Conservation (phyloP, 2,888 invertebrate species). For the Xiphydria camelus region DNA sequence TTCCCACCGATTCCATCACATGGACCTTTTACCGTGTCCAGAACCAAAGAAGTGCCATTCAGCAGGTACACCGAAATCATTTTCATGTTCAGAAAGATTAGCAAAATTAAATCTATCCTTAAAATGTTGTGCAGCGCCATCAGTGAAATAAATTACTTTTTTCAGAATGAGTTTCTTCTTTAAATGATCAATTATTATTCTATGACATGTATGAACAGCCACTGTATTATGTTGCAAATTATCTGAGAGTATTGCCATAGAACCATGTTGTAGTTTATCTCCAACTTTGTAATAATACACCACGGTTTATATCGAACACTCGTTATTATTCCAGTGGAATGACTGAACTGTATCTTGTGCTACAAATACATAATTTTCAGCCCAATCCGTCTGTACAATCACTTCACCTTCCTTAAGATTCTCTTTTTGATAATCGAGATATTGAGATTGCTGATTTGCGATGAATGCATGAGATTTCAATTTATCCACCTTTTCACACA, state of each 20-base stretch:
- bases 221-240: conserved; percentile 9
- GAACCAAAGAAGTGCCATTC: conserved; percentile 35
- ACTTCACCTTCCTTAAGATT: no score
- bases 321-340: conserved; percentile 10
- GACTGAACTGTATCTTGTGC: conserved; percentile 12
- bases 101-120: conserved; percentile 11
- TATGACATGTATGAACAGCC: conserved; percentile 6
- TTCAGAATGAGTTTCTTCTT: conserved; percentile 7
- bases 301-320: conserved; percentile 2
- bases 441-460: conserved; percentile 10
- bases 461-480: conserved; percentile 10
- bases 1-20: conserved; percentile 34
- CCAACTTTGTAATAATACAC: conserved; percentile 9
- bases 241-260: conserved; percentile 12
- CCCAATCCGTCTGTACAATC: conserved; percentile 4
- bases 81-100: conserved; percentile 11
- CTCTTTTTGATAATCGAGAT: no score
- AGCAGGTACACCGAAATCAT: conserved; percentile 19
- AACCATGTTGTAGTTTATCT: conserved; percentile 9
- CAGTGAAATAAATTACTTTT: conserved; percentile 13
- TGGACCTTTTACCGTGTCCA: conserved; percentile 31
- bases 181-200: conserved; percentile 7
- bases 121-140: conserved; percentile 13
- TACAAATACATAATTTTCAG: no score
- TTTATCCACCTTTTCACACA: conserved; percentile 9